A percentile compares a stretch with the other conserved stretches of the same genome.
These are phyloP conservation scores for Peromyscus melanophrys DNA, from an alignment of 2,797 vertebrate species.

Conservation along the genomic window DNA sequence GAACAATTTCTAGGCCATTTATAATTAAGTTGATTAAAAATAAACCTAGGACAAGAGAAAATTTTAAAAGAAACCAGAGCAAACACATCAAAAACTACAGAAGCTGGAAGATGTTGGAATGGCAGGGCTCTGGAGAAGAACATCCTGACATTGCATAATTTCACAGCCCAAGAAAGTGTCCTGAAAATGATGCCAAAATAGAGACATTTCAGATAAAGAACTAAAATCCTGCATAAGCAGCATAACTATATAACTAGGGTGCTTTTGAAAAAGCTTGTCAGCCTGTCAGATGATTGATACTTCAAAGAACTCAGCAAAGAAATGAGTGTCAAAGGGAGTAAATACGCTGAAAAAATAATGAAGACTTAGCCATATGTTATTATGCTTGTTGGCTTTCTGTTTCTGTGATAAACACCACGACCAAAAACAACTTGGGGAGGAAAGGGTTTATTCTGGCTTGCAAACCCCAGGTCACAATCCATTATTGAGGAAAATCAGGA, in stretches of 20 bases:
- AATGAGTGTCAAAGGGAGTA: background rate
- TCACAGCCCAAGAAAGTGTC: background rate
- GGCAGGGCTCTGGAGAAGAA: fast-evolving
- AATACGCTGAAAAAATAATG: background rate
- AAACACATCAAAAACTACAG: background rate
- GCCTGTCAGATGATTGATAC: background rate
- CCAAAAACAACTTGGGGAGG: background rate
- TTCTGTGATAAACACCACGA: background rate
- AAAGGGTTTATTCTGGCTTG: background rate
- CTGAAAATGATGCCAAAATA: conserved; percentile 9
- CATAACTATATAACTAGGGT: background rate
- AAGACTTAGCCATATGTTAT: background rate
- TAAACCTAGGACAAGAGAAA: conserved; percentile 5
- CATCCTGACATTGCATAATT: background rate
- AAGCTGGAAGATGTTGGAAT: background rate
- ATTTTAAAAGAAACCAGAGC: background rate
- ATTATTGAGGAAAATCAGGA: background rate
- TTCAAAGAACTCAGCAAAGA: background rate
- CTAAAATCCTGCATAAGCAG: background rate
- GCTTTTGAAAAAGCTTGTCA: background rate
- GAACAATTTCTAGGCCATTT: background rate
- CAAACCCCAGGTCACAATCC: background rate
- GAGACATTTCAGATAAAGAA: conserved; percentile 23
- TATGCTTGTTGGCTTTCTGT: too few species aligned
- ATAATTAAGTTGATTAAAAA: background rate